Conservation (phyloP, 2,888 invertebrate genomes). For the Drosophila infuscata region DNA sequence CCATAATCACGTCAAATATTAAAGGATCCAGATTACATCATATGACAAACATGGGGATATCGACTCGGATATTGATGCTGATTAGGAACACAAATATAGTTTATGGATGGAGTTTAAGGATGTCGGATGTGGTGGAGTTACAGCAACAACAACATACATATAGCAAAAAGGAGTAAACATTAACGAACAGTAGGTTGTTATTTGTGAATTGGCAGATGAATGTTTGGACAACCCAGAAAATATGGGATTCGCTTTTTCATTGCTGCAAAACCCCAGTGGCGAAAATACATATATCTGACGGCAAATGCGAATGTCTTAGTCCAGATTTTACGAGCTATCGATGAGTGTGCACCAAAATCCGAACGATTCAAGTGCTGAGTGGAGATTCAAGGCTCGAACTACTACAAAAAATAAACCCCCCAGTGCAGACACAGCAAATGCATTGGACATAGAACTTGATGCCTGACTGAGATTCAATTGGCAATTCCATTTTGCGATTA, state of each 20-base stretch:
- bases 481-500: slow-evolving; percentile 63
- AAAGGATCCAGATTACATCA: not conserved
- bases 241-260: slow-evolving; percentile 4
- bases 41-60: not conserved
- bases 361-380: not conserved
- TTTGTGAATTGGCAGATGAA: slow-evolving; percentile 45
- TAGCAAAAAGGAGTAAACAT: slow-evolving; percentile 13
- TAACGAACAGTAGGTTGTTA: slow-evolving; percentile 24
- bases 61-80: not conserved
- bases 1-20: not conserved
- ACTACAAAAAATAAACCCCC: slow-evolving; percentile 12
- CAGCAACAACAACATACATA: not conserved
- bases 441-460: slow-evolving; percentile 37
- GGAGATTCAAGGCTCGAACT: slow-evolving; percentile 3
- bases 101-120: not conserved
- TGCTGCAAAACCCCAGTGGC: slow-evolving; percentile 31
- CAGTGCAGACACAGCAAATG: slow-evolving; percentile 4
- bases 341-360: slow-evolving; percentile 40
- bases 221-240: not conserved
- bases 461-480: slow-evolving; percentile 41
- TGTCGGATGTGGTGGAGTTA: not conserved
- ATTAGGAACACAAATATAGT: not conserved
- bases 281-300: slow-evolving; percentile 13
- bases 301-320: slow-evolving; percentile 1
- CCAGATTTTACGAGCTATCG: slow-evolving; percentile 17